Base-by-base conservation (phyloP, 2,888 invertebrate species). In the Himalopsyche japonica region DNA sequence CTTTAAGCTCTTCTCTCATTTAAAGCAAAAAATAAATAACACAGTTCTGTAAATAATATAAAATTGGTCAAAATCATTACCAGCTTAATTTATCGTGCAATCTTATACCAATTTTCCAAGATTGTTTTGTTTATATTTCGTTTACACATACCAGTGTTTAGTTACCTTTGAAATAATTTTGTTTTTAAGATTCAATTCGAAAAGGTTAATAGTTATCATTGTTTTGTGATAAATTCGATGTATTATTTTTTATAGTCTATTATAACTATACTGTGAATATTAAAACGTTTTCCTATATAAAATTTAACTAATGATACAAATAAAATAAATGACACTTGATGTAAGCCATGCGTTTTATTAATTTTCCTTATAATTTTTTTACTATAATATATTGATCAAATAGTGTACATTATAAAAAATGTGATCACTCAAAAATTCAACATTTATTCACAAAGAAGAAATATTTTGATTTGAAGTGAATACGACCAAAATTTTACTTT, bases 291-390 rank as follows among this genome's bases (percentile, higher is more conserved):
- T 87, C 82, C 76, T 85, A 86, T 85, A 85, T 84, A 83, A 76
- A 77, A 87, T 79, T 82, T 76, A 84, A 83, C 49, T 84, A 86
- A 83, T 80, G 80, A 84, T 84, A 79, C 84, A 83, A 86, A 82
- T 83, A 87, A 84, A 85, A 81, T 85, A 85, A 86, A 86, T 76
- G 84, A 87, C 86, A 86, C 85, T 87, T 81, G 86, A 87, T 87
- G 86, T 86, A 84, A 80, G 76, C 8, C 12, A 30, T 70, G 70
- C 8, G 15, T 70, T 70, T 70, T 30, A 70, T 70, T 64, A n/a
- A 7, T 0, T 49, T 20, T 49, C n/a, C 49, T 10, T 10, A 43
- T 43, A 6, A 43, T 8, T 43, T 7, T 34, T 7, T 34, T 34
- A 34, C 8, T 34, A 7, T 34, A 34, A 34, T 34, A n/a, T n/a